Evolutionary conservation across 2,888 invertebrate species (phyloP), one percentile per base, ranked within the genome.

Genomic region (Halictus quadricinctus): DNA sequence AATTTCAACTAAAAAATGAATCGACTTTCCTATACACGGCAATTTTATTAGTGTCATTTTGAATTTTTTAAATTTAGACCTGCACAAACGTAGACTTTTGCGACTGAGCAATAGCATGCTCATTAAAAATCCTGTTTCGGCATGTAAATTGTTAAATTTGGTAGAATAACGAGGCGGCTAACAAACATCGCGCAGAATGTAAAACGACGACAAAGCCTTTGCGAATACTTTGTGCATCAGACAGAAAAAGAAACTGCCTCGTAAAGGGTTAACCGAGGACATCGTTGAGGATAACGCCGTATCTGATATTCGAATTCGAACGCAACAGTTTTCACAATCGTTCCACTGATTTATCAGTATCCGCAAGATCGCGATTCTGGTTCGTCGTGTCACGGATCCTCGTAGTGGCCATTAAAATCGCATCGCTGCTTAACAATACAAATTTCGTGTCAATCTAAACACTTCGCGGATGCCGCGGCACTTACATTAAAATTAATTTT

Each of bases 381-480:
- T 46, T 66, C 64, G 18, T 25, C 25, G 12, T 15, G 21, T 41
- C n/a, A 7, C 21, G 46, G 21, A 48, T 64, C 15, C 64, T 15
- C 15, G 64, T 64, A 64, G 64, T 64, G 64, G 64, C 64, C 64
- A 64, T 64, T 64, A 64, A 64, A 29, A 64, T 64, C 29, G 15
- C 64, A 64, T 64, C 64, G 15, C 29, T 29, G 25, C 64, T 15
- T 13, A 64, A 64, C 15, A 64, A 64, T 64, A 64, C 15, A 29
- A 29, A 64, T 29, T 29, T 15, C 15, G 64, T 29, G 29, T 64
- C 15, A 7, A 64, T 64, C 29, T 64, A 64, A 29, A 64, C 15
- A 25, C 29, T 64, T 29, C 6, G 64, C 64, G 25, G 13, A 29
- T 58, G 58, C 58, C 58, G 58, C 10, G n/a, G 58, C n/a, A 29